These are phyloP conservation scores for Athene cunicularia DNA, from an alignment of 2,113 vertebrate species.

Conservation along the genomic window DNA sequence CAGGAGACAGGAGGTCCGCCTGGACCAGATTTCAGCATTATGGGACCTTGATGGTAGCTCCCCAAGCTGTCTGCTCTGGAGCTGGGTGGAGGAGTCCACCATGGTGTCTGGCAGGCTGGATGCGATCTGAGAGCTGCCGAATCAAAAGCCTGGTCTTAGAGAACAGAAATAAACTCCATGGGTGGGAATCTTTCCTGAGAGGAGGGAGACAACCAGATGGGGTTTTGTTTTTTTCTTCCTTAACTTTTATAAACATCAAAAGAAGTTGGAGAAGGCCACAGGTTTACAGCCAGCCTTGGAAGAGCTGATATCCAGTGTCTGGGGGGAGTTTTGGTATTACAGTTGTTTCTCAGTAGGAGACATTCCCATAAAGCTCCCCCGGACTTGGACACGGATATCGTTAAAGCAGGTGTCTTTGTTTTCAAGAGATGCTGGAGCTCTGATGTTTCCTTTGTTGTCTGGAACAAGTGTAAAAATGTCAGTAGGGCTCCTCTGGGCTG, in stretches of 20 bases:
- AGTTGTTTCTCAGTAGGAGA: constrained; percentile 13
- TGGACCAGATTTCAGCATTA: neutral
- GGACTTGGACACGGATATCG: neutral
- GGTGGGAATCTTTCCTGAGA: neutral
- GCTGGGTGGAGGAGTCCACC: neutral
- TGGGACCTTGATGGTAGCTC: neutral
- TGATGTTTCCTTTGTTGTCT: neutral
- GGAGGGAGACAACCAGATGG: neutral
- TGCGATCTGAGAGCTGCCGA: neutral
- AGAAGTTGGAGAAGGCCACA: neutral
- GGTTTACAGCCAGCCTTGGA: neutral
- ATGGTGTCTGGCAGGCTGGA: neutral
- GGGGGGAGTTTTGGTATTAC: neutral
- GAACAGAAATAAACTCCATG: neutral
- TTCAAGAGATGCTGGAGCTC: neutral
- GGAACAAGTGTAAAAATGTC: neutral
- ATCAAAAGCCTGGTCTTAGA: neutral
- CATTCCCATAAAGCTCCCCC: neutral
- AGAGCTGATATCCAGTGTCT: neutral
- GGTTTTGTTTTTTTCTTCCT: neutral
- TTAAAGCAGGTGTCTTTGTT: constrained; percentile 6
- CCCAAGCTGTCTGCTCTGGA: neutral
- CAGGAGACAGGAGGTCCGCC: neutral
- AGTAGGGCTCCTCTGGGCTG: neutral
- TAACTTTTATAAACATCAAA: neutral